A percentile compares a stretch with the other conserved stretches of the same genome.
Conservation (phyloP, 2,888 invertebrate species). For the Cremastinae sp. region DNA sequence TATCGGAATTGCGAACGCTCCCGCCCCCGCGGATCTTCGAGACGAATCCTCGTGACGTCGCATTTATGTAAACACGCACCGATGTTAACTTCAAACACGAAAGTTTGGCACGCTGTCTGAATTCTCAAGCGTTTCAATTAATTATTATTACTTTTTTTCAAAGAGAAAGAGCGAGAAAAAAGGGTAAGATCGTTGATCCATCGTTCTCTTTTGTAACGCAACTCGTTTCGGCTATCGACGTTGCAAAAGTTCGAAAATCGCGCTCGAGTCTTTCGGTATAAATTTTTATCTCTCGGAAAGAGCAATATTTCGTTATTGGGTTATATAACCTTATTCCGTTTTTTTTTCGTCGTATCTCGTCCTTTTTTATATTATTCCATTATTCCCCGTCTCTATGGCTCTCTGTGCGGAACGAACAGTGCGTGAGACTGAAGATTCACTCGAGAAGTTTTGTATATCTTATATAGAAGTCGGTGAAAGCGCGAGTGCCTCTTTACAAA, state of each 20-base stretch:
- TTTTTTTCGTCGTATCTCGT: constrained; percentile 2
- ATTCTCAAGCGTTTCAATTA: neutral
- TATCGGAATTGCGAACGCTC: constrained; percentile 1
- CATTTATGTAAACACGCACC: neutral
- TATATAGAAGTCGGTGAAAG: constrained; percentile 1
- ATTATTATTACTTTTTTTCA: neutral
- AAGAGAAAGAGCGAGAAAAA: neutral
- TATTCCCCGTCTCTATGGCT: neutral
- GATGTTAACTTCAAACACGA: constrained; percentile 23
- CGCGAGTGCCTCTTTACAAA: neutral
- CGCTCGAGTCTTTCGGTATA: neutral
- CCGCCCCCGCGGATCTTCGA: neutral
- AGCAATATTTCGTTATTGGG: neutral
- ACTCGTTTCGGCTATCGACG: neutral
- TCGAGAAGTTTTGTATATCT: neutral
- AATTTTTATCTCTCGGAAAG: neutral
- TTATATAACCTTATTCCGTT: neutral
- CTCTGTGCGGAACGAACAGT: neutral
- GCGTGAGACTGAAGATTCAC: neutral
- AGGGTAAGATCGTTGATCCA: neutral
- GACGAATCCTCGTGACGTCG: constrained; percentile 12
- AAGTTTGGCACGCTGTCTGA: constrained; percentile 12
- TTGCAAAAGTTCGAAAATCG: neutral
- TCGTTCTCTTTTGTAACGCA: neutral
- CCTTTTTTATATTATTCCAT: neutral